These are phyloP conservation scores for Entomobrya multifasciata DNA, from an alignment of 2,888 invertebrate genomes.

Conservation along the genomic window DNA sequence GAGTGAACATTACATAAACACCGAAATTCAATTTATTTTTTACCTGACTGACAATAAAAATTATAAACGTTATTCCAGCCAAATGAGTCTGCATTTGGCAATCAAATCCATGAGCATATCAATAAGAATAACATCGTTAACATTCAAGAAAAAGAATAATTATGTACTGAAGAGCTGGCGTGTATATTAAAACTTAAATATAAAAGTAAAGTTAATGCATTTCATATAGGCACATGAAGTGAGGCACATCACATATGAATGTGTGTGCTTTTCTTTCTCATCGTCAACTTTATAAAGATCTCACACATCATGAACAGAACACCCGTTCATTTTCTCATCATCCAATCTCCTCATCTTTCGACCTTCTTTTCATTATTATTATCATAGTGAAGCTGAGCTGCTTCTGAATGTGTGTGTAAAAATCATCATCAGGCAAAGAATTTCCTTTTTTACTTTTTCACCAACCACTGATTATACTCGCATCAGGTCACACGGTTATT, in stretches of 20 bases:
- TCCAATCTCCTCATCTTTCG: background rate
- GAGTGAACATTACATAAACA: background rate
- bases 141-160: too few species aligned
- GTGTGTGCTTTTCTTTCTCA: background rate
- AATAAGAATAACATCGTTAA: too few species aligned
- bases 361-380: background rate
- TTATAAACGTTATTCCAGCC: background rate
- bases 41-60: slow-evolving; percentile 7
- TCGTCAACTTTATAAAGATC: slow-evolving; percentile 21
- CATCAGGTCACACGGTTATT: slow-evolving; percentile 53
- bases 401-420: slow-evolving; percentile 47
- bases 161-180: too few species aligned
- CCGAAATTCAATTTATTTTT: slow-evolving; percentile 26
- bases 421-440: slow-evolving; percentile 10
- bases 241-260: too few species aligned
- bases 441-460: slow-evolving; percentile 6
- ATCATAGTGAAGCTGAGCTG: background rate
- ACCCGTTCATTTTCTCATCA: slow-evolving; percentile 62
- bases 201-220: too few species aligned
- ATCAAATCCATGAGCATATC: too few species aligned
- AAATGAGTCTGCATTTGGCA: too few species aligned
- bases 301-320: slow-evolving; percentile 64
- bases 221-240: too few species aligned
- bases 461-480: slow-evolving; percentile 48
- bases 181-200: too few species aligned